Base-by-base conservation (phyloP, 2,797 vertebrate species). In the Scleropages formosus region DNA sequence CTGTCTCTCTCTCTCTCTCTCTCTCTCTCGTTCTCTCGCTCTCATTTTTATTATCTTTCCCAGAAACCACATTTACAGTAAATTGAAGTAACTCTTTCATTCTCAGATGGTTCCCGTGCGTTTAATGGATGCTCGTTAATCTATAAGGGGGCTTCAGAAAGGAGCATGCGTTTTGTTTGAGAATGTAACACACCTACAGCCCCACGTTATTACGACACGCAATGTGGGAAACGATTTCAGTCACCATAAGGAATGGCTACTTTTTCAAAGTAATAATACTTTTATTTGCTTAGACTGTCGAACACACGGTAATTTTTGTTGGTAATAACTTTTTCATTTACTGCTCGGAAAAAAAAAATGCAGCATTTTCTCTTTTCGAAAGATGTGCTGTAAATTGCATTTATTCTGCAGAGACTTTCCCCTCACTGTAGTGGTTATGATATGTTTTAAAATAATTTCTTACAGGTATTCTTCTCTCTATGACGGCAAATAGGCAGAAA, bases 391-490 rank as follows among this genome's bases (percentile, higher is more conserved):
- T 53, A 61, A 76, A 69, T 51, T 47, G 64, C 58, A 49, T 63
- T 44, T 39, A 63, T 26, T 71, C 56, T 12, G 18, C 51, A 20
- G 46, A 63, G 58, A 49, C 20, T 62, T 62, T 39, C 62, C 12
- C 31, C 1, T 60, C 13, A 44, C 26, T 67, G 47, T 49, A 63
- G 66, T 15, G 53, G 68, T 72, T 71, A 16, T 24, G 47, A 24
- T 24, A 59, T 63, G 7, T 53, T 63, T 72, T 72, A 59, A 62
- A 77, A 72, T 77, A n/a, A 22, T 72, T 77, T 76, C 51, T 49
- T 46, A 73, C 22, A 27, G 56, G 44, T 7, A 7, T 18, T 72
- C 20, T 71, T 44, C 12, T 70, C 47, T 31, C 44, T 53, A 26
- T 76, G 44, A 24, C 56, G 62, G 26, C 24, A 62, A 65, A 61